Conservation (phyloP, 2,113 vertebrate genomes). For the Sander vitreus region DNA sequence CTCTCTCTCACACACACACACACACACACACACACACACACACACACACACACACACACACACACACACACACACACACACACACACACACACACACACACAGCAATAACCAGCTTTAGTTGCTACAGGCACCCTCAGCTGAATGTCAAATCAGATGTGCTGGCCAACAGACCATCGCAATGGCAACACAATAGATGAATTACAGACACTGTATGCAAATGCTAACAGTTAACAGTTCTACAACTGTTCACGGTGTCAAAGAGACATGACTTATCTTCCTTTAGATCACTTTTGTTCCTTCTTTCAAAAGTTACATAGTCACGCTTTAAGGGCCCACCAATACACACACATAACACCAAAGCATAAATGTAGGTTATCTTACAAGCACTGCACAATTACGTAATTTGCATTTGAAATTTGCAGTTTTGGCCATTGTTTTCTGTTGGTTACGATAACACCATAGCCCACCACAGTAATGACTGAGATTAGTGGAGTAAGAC, state of each 20-base stretch:
- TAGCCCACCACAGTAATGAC: no score
- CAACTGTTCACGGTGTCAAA: not conserved
- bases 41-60: conserved; percentile 16
- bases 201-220: conserved; percentile 1
- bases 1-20: conserved; percentile 21
- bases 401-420: no score
- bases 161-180: conserved; percentile 33
- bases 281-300: not conserved
- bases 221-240: conserved; percentile 4
- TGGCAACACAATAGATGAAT: conserved; percentile 29
- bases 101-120: conserved; percentile 7
- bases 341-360: no score
- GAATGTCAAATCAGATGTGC: conserved; percentile 50
- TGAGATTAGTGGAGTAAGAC: no score
- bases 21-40: not conserved
- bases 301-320: no score
- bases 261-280: not conserved
- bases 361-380: no score
- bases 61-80: not conserved
- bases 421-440: no score
- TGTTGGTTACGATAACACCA: no score
- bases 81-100: conserved; percentile 12
- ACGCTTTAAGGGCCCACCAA: no score
- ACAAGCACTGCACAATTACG: no score
- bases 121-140: conserved; percentile 27